Evolutionary conservation across 1,140 invertebrate genomes (phyloP), one percentile per base, ranked within the genome.

Genomic region (Papilio helenus): DNA sequence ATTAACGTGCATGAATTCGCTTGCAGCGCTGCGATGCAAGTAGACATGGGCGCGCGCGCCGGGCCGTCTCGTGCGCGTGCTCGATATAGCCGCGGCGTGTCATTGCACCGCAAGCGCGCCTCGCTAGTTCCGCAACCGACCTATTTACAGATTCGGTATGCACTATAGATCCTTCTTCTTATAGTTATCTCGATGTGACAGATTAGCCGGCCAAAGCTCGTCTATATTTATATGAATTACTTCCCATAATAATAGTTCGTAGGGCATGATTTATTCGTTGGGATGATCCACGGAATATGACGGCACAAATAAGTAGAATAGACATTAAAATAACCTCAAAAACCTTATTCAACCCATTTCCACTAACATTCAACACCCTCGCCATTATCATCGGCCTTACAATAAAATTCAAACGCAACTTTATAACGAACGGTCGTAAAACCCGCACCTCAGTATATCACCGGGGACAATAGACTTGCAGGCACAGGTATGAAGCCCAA

Each of bases 401-500:
- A 61, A 49, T 51, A 76, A 51, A 76, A 76, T 51, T 51, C 73
- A 46, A 20, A 49, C 44, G 26, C 49, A 26, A 76, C 18, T 74
- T 76, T 23, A 76, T 16, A 68, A 68, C 26, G 26, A 68, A 34
- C 26, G 26, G 26, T 34, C 26, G 12, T 68, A 29, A 68, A 68
- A 29, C 61, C 61, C 12, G 16, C 4, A 29, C 23, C 61, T 34
- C 61, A 16, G 61, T 68, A 65, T 65, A 68, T 68, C 23, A 68
- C 23, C 23, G 61, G 10, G 26, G 26, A 68, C 61, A 68, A 68
- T 68, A 68, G 61, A 65, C 58, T 12, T 83, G 51, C 16, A 44
- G n/a, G 26, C 42, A 80, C 84, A 90, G 89, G 89, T 89, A 90
- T 77, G 86, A 84, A 84, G 61, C 61, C 20, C 39, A 34, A 79